phyloP scores from a whole-genome alignment of 2,797 vertebrate species.

The Discoglossus pictus region DNA sequence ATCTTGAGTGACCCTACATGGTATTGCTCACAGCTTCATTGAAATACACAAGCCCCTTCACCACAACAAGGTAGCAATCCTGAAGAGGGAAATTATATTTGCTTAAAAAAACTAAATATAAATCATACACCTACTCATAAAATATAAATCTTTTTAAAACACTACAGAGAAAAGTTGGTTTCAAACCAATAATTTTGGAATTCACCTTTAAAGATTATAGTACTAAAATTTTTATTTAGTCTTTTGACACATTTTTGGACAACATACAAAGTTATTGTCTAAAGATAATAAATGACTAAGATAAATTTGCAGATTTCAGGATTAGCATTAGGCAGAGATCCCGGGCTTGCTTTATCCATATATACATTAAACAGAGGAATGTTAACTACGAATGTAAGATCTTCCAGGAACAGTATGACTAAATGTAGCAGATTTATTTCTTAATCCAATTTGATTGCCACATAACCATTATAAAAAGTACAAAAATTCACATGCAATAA shows the following conservation, averaged over 20 bases:
- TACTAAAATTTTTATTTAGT: not conserved
- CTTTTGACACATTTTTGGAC: slow-evolving; percentile 10
- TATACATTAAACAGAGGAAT: not conserved
- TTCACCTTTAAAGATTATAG: slow-evolving; percentile 11
- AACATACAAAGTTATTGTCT: slow-evolving; percentile 1
- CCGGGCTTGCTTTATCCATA: not conserved
- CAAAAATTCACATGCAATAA: not conserved
- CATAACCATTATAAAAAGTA: not conserved
- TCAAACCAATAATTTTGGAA: not conserved
- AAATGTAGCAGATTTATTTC: not conserved
- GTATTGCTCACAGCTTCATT: too few relatives aligned
- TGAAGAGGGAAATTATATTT: too few relatives aligned
- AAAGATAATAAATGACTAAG: slow-evolving; percentile 14
- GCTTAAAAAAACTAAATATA: too few relatives aligned
- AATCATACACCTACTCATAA: too few relatives aligned
- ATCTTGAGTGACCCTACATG: too few relatives aligned
- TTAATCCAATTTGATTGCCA: not conserved
- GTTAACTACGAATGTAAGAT: not conserved
- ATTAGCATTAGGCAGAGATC: not conserved
- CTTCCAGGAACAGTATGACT: slow-evolving; percentile 9
- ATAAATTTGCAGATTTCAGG: slow-evolving; percentile 16
- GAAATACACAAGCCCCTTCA: too few relatives aligned
- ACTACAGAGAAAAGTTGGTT: not conserved
- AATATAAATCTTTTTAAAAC: too few relatives aligned
- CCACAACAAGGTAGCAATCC: too few relatives aligned